Conservation (phyloP, 2,797 vertebrate species). For the Enteromius afrohamiltoni region DNA sequence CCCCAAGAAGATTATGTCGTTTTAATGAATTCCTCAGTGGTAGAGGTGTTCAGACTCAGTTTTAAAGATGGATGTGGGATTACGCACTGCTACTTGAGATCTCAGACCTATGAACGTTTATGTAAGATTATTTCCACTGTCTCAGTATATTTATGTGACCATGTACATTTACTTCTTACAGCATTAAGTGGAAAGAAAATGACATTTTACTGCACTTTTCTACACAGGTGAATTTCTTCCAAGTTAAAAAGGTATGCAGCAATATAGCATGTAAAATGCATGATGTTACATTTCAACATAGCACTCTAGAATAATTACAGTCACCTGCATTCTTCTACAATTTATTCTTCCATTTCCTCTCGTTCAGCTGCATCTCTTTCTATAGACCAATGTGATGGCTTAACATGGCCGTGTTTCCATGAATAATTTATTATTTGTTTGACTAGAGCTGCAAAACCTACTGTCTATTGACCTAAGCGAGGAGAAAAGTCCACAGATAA, state of each 20-base stretch:
- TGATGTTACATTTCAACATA: neutral
- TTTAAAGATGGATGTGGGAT: neutral
- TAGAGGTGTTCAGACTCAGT: neutral
- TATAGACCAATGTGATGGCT: conserved; percentile 20
- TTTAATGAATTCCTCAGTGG: neutral
- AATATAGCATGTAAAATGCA: conserved; percentile 2
- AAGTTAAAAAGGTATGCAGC: neutral
- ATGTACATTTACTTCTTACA: neutral
- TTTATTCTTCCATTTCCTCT: conserved; percentile 1
- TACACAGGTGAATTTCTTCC: neutral
- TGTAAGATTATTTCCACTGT: neutral
- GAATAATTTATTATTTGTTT: conserved; percentile 61
- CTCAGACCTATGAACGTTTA: neutral
- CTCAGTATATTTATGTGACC: neutral
- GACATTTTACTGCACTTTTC: neutral
- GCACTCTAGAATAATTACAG: conserved; percentile 19
- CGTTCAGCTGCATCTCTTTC: conserved; percentile 10
- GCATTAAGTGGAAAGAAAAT: neutral
- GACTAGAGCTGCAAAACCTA: conserved; percentile 40
- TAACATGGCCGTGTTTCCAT: conserved; percentile 37
- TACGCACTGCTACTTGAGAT: neutral
- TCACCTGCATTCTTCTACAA: conserved; percentile 5
- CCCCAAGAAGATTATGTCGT: neutral
- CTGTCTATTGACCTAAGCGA: conserved; percentile 45
- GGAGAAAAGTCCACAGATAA: conserved; percentile 50